Conservation (phyloP, 1,140 invertebrate species). For the Drosophila oshimai region DNA sequence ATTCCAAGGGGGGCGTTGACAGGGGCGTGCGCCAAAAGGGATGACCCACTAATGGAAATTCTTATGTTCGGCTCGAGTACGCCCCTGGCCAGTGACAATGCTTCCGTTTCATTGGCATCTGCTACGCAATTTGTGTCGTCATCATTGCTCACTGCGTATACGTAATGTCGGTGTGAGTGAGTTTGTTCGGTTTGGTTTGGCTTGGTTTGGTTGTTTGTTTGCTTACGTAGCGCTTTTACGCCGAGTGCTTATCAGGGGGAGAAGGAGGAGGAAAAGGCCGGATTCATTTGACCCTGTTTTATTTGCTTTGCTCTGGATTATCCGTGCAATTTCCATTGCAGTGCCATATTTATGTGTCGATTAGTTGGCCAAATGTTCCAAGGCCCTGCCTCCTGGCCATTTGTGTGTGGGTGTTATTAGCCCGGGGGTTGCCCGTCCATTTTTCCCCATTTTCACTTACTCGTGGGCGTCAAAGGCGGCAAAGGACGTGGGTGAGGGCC, state of each 20-base stretch:
- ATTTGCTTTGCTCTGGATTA: slow-evolving; percentile 42
- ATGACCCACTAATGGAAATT: slow-evolving; percentile 20
- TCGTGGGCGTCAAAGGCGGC: neutral
- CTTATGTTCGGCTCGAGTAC: neutral
- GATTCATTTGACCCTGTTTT: slow-evolving; percentile 49
- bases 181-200: neutral
- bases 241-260: slow-evolving; percentile 20
- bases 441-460: slow-evolving; percentile 42
- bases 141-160: slow-evolving; percentile 59
- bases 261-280: neutral
- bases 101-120: slow-evolving; percentile 70
- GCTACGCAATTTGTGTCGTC: slow-evolving; percentile 63
- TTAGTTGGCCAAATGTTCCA: slow-evolving; percentile 44
- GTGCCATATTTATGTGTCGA: slow-evolving; percentile 60
- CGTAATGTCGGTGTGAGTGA: slow-evolving; percentile 44
- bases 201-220: slow-evolving; percentile 38
- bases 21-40: slow-evolving; percentile 12
- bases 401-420: neutral
- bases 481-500: neutral
- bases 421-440: neutral
- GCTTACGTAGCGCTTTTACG: slow-evolving; percentile 54
- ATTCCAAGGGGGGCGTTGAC: slow-evolving; percentile 25
- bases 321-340: slow-evolving; percentile 49
- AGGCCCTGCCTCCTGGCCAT: neutral
- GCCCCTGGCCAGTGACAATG: slow-evolving; percentile 50